These are phyloP conservation scores for Cerceris ruficornis DNA, from an alignment of 2,888 invertebrate species.

Conservation along the genomic window DNA sequence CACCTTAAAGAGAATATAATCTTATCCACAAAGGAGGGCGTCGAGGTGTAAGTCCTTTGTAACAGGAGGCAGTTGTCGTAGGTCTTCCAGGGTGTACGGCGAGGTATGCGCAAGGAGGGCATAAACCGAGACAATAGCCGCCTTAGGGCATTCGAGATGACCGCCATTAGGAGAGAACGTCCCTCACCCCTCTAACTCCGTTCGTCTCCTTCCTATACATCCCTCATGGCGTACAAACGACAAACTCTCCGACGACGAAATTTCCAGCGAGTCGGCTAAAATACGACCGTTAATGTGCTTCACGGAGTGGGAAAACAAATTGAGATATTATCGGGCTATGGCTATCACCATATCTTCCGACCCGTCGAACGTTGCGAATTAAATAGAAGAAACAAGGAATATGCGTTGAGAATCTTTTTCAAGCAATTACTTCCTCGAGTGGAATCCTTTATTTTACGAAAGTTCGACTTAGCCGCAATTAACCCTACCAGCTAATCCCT, in stretches of 20 bases:
- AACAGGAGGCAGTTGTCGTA: constrained; percentile 45
- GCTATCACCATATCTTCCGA: no score
- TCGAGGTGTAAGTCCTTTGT: constrained; percentile 42
- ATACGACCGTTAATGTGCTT: constrained; percentile 21
- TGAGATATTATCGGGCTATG: not conserved
- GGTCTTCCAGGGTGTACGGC: constrained; percentile 43
- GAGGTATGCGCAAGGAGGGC: constrained; percentile 65
- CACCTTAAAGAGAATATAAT: constrained; percentile 36
- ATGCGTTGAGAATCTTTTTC: no score
- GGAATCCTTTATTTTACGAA: no score
- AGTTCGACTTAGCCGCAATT: no score
- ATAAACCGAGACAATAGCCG: constrained; percentile 77
- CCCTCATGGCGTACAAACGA: constrained; percentile 22
- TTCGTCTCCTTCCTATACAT: constrained; percentile 29
- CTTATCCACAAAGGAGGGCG: not conserved
- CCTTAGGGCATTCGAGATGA: constrained; percentile 72
- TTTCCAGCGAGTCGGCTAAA: constrained; percentile 37
- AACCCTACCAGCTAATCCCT: no score
- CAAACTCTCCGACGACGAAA: constrained; percentile 43
- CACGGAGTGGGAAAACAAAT: constrained; percentile 13
- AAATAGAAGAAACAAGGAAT: no score
- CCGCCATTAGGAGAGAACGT: constrained; percentile 68
- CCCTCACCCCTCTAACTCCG: constrained; percentile 52
- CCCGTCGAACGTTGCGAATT: no score
- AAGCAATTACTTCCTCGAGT: no score